Evolutionary conservation across 2,888 invertebrate species (phyloP).

Genomic region (Agrenia bidenticulata): DNA sequence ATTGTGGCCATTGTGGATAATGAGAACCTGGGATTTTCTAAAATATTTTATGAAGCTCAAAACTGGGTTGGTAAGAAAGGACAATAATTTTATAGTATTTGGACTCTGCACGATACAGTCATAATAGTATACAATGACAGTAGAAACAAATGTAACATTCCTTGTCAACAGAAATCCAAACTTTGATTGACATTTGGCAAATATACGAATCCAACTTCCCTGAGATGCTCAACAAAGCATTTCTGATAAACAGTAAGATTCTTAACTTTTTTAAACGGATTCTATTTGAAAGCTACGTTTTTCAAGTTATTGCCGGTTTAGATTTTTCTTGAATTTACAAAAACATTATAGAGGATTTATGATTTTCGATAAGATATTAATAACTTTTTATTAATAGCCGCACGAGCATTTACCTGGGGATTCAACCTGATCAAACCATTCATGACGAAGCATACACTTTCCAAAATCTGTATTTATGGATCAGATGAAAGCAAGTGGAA

Average conservation of each 20-base stretch:
- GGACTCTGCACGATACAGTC: too few species aligned
- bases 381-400: conserved; percentile 22
- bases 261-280: too few species aligned
- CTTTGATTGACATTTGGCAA: conserved; percentile 11
- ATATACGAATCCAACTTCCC: conserved; percentile 42
- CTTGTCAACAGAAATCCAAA: conserved; percentile 20
- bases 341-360: not conserved
- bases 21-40: conserved; percentile 30
- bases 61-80: conserved; percentile 33
- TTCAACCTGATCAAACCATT: conserved; percentile 40
- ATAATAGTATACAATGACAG: too few species aligned
- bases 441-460: conserved; percentile 35
- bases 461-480: conserved; percentile 36
- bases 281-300: too few species aligned
- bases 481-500: conserved; percentile 28
- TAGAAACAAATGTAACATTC: too few species aligned
- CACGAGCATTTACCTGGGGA: conserved; percentile 36
- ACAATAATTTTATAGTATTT: too few species aligned
- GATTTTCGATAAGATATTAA: not conserved
- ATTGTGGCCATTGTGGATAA: conserved; percentile 42
- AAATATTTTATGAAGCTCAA: conserved; percentile 31
- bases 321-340: not conserved
- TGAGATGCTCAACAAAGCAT: conserved; percentile 39
- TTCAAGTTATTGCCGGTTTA: too few species aligned
- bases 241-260: conserved; percentile 42